Evolutionary conservation across 2,797 vertebrate species (phyloP).

Genomic region (Propithecus perrieri): DNA sequence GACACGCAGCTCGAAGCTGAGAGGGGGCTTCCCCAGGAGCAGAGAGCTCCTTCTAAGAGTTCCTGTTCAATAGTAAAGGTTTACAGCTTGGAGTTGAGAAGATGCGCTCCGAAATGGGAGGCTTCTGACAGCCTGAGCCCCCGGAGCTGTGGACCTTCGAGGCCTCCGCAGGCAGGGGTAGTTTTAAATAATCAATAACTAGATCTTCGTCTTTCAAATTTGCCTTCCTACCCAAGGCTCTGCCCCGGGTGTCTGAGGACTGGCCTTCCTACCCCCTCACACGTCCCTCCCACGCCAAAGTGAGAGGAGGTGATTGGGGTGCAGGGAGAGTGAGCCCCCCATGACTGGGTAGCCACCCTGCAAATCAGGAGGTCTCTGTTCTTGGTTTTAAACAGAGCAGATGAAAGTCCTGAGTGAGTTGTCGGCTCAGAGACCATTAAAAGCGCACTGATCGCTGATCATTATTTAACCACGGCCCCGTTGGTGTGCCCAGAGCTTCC

Average conservation of each 20-base stretch:
- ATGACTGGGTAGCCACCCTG: background rate
- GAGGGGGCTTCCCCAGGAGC: background rate
- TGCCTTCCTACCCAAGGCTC: background rate
- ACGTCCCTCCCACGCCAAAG: background rate
- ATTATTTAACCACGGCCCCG: background rate
- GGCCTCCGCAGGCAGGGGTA: background rate
- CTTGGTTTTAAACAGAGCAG: background rate
- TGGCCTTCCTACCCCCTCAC: background rate
- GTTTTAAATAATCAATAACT: background rate
- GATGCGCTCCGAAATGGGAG: background rate
- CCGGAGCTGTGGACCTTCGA: accelerated
- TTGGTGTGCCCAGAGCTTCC: accelerated
- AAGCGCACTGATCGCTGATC: background rate
- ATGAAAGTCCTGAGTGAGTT: background rate
- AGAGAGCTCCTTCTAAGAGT: background rate
- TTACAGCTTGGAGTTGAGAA: background rate
- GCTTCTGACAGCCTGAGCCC: background rate
- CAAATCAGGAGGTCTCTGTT: no score
- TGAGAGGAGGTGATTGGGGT: background rate
- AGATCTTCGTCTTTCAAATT: background rate
- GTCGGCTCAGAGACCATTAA: background rate
- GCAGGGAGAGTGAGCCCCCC: no score
- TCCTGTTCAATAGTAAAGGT: background rate
- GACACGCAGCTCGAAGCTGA: background rate
- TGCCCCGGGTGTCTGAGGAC: background rate